Conservation (phyloP, 2,113 vertebrate species). For the Polypterus bichir region DNA sequence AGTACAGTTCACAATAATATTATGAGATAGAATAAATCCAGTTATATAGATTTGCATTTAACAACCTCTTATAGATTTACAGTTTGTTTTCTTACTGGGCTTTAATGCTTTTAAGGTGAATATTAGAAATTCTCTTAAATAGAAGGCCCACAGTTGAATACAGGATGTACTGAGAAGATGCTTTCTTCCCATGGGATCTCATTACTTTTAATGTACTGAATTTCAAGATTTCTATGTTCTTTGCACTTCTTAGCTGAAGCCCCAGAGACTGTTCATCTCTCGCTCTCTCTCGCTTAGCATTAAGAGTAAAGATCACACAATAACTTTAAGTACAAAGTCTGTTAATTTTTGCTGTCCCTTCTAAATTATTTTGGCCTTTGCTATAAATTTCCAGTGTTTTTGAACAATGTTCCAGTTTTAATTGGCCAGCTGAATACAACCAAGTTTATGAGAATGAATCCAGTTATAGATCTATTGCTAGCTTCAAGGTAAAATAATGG, state of each 20-base stretch:
- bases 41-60: no score
- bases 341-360: conserved; percentile 36
- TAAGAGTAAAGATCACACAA: conserved; percentile 13
- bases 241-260: conserved; percentile 40
- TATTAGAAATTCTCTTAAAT: conserved; percentile 23
- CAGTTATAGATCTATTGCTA: neutral
- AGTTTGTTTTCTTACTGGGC: no score
- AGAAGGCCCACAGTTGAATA: neutral
- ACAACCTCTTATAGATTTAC: no score
- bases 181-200: conserved; percentile 45
- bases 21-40: no score
- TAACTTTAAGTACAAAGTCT: conserved; percentile 29
- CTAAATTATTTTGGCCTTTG: conserved; percentile 31
- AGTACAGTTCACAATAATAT: no score
- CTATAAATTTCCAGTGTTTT: conserved; percentile 38
- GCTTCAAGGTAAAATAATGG: neutral
- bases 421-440: conserved; percentile 6
- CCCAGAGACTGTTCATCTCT: no score
- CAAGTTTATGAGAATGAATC: neutral
- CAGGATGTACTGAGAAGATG: conserved; percentile 33
- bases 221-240: conserved; percentile 44
- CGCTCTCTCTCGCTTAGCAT: no score
- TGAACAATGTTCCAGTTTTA: conserved; percentile 36
- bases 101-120: no score
- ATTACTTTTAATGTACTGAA: conserved; percentile 43